phyloP scores from a whole-genome alignment of 2,113 vertebrate genomes.

The Tachysurus fulvidraco region DNA sequence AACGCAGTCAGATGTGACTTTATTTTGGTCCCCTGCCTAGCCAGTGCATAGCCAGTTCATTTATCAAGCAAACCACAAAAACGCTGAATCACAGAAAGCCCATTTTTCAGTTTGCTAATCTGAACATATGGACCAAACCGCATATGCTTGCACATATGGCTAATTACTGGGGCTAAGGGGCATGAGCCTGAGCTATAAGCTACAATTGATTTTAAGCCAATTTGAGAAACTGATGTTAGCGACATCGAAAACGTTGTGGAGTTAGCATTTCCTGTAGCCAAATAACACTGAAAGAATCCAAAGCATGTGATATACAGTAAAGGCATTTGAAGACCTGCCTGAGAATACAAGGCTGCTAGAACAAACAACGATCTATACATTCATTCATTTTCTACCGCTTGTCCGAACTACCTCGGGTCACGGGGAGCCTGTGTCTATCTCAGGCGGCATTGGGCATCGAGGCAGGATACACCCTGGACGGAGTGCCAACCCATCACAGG shows the following conservation, averaged over 20 bases:
- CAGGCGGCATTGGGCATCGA: too few species aligned
- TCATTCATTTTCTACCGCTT: too few species aligned
- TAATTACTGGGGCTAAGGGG: slow-evolving; percentile 18
- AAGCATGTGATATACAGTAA: neutral
- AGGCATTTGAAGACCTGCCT: neutral
- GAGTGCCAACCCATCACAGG: too few species aligned
- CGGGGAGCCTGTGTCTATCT: too few species aligned
- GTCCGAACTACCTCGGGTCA: too few species aligned
- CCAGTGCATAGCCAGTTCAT: too few species aligned
- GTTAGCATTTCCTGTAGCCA: neutral
- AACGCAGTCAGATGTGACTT: neutral
- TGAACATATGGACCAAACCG: slow-evolving; percentile 7
- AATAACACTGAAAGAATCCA: neutral
- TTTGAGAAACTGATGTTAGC: neutral
- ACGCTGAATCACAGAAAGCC: neutral
- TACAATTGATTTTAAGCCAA: neutral
- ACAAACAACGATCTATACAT: too few species aligned
- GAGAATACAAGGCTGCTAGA: neutral
- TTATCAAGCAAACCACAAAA: neutral
- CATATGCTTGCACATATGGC: slow-evolving; percentile 23
- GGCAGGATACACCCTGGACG: too few species aligned
- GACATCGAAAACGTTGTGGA: neutral
- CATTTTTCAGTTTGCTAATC: slow-evolving; percentile 12
- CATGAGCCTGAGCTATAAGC: neutral
- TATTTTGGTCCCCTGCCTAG: neutral